Percentiles rank a stretch among this genome's conserved stretches.
These are phyloP conservation scores for Acanthacorydalis orientalis DNA, from an alignment of 2,888 invertebrate species.

Conservation along the genomic window DNA sequence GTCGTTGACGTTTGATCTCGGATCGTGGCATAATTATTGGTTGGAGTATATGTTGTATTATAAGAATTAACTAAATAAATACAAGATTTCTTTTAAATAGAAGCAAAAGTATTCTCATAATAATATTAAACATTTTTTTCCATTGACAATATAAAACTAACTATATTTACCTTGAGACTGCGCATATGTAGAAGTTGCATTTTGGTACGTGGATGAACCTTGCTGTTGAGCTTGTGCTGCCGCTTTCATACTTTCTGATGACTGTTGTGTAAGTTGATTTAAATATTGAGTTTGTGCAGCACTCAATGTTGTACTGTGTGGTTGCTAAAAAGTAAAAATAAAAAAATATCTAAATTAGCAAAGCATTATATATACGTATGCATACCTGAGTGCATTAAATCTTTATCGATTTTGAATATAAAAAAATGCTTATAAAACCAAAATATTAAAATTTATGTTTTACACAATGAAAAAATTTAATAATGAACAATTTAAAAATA, in stretches of 20 bases:
- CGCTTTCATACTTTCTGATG: conserved; percentile 33
- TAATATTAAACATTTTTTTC: background rate
- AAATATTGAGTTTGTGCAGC: conserved; percentile 42
- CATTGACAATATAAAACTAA: background rate
- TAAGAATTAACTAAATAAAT: no score
- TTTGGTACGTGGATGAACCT: background rate
- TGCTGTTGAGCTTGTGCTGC: conserved; percentile 18
- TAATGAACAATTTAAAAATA: background rate
- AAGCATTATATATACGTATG: background rate
- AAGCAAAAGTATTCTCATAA: background rate
- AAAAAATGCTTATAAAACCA: no score
- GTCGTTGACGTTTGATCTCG: conserved; percentile 1
- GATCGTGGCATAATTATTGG: no score
- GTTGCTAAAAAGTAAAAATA: no score
- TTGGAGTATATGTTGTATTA: no score
- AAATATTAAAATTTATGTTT: background rate
- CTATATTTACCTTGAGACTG: background rate
- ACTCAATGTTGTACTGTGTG: conserved; percentile 22
- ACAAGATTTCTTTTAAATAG: background rate
- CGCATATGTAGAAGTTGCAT: background rate
- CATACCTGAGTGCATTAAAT: no score
- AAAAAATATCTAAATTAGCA: no score
- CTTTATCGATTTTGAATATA: no score
- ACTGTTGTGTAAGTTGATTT: conserved; percentile 37
- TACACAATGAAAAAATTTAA: background rate